These are phyloP conservation scores for Zophobas atratus DNA, from an alignment of 1,140 invertebrate species.

Conservation along the genomic window DNA sequence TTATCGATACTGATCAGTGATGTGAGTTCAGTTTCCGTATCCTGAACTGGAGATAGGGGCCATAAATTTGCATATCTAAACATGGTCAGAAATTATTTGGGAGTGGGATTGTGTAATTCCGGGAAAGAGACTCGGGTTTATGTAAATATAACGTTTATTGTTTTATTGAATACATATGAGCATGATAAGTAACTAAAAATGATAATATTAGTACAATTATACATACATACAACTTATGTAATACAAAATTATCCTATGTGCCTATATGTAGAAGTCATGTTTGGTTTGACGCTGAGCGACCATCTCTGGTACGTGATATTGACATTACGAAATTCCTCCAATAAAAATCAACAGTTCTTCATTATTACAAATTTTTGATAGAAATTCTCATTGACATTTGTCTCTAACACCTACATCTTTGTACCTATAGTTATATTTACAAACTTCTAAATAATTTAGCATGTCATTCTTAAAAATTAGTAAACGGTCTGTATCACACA, in stretches of 20 bases:
- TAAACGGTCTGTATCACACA: slow-evolving; percentile 50
- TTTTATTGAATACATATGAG: slow-evolving; percentile 58
- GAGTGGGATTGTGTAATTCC: slow-evolving; percentile 2
- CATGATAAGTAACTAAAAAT: slow-evolving; percentile 58
- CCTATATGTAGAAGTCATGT: slow-evolving; percentile 50
- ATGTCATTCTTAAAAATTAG: slow-evolving; percentile 49
- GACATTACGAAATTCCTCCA: slow-evolving; percentile 39
- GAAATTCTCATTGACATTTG: slow-evolving; percentile 55
- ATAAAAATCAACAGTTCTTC: slow-evolving; percentile 43
- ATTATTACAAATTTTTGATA: slow-evolving; percentile 48
- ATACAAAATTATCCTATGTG: slow-evolving; percentile 54
- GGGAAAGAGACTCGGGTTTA: slow-evolving; percentile 35
- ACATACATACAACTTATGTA: slow-evolving; percentile 59
- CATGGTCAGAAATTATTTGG: not conserved
- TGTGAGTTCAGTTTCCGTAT: no score
- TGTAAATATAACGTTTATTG: slow-evolving; percentile 62
- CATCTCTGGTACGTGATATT: slow-evolving; percentile 43
- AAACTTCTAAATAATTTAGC: slow-evolving; percentile 51
- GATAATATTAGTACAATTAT: slow-evolving; percentile 61
- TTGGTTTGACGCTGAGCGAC: slow-evolving; percentile 46
- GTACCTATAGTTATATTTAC: slow-evolving; percentile 57
- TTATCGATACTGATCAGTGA: no score
- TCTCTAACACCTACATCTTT: slow-evolving; percentile 51
- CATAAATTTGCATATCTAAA: not conserved
- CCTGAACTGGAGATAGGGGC: no score